These are phyloP conservation scores for Heliconius melpomene DNA, from an alignment of 1,140 invertebrate species.

Conservation along the genomic window DNA sequence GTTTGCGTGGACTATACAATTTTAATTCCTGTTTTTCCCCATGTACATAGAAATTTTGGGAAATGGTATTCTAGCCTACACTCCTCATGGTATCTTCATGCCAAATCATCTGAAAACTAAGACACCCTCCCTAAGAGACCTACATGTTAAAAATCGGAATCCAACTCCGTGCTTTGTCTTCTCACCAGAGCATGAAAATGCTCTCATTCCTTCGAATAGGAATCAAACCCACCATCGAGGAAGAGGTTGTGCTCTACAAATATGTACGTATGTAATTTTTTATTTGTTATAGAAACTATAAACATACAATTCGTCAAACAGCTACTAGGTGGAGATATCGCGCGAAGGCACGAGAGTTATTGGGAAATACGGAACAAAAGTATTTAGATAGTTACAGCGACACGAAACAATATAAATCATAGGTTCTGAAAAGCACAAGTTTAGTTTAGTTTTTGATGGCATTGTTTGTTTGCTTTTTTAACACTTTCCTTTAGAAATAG, in stretches of 20 bases:
- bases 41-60: too few species aligned
- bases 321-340: not conserved
- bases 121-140: too few species aligned
- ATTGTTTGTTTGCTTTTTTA: not conserved
- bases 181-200: too few species aligned
- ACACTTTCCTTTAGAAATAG: not conserved
- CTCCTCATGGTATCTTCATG: too few species aligned
- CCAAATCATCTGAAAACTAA: too few species aligned
- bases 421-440: not conserved
- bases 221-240: too few species aligned
- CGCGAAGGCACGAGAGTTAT: not conserved
- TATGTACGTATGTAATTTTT: not conserved
- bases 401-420: slow-evolving; percentile 20
- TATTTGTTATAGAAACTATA: not conserved
- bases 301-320: slow-evolving; percentile 2
- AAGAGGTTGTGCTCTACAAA: not conserved
- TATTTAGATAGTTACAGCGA: slow-evolving; percentile 6
- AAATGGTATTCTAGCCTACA: too few species aligned
- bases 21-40: too few species aligned
- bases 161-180: too few species aligned
- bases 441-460: not conserved
- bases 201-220: too few species aligned
- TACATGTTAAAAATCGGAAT: too few species aligned
- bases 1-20: too few species aligned
- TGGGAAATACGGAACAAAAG: slow-evolving; percentile 9